A percentile compares a stretch with the other conserved stretches of the same genome.
phyloP scores from a whole-genome alignment of 2,888 invertebrate species.

The Dryobotodes eremita region DNA sequence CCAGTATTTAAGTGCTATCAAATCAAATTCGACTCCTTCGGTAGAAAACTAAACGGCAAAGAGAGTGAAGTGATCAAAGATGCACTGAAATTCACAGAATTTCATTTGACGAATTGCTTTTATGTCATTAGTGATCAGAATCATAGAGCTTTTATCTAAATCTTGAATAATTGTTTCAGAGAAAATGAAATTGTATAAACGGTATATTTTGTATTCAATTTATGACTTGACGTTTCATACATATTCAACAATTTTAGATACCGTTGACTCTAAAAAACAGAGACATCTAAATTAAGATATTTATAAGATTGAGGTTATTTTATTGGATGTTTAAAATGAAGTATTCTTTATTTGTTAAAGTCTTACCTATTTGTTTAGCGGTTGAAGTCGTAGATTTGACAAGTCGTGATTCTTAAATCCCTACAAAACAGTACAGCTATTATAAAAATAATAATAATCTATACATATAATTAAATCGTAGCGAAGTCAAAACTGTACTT shows the following conservation, averaged over 20 bases:
- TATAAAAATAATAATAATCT: too few species aligned
- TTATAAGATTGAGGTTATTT: background rate
- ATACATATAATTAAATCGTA: too few species aligned
- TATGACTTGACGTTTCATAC: constrained; percentile 20
- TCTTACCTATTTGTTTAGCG: background rate
- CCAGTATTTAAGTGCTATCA: constrained; percentile 14
- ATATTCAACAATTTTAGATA: constrained; percentile 22
- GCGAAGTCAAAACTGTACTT: too few species aligned
- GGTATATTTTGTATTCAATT: constrained; percentile 41
- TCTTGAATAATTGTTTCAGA: constrained; percentile 12
- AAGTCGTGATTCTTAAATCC: background rate
- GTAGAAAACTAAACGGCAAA: background rate
- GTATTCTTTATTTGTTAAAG: background rate
- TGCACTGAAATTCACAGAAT: constrained; percentile 10
- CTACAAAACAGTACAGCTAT: background rate
- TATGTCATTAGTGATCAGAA: background rate
- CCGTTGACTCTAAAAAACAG: background rate
- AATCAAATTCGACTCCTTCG: constrained; percentile 25
- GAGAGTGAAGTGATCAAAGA: background rate
- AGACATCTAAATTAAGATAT: background rate
- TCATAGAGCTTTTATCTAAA: constrained; percentile 5
- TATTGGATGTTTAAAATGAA: background rate
- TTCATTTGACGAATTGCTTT: constrained; percentile 22
- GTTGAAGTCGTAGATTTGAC: background rate
- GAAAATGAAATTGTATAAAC: constrained; percentile 24